Evolutionary conservation across 2,888 invertebrate genomes (phyloP).

Genomic region (Agrotis exclamationis): DNA sequence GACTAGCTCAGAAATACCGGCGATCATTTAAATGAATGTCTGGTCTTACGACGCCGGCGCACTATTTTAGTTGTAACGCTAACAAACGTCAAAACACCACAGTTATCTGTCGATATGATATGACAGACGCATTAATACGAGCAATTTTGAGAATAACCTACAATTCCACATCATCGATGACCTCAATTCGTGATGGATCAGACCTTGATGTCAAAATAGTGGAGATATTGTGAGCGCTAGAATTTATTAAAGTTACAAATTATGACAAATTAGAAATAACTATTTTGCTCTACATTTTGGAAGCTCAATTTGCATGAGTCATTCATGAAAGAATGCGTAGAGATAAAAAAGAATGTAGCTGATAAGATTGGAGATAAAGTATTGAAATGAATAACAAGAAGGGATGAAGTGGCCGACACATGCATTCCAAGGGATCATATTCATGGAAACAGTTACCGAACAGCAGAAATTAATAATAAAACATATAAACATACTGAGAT

Average conservation of each 20-base stretch:
- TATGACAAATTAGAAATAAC: slow-evolving; percentile 40
- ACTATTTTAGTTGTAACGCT: slow-evolving; percentile 43
- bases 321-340: not conserved
- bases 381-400: slow-evolving; percentile 14
- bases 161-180: slow-evolving; percentile 34
- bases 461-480: too few relatives aligned
- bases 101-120: slow-evolving; percentile 51
- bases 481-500: not conserved
- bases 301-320: slow-evolving; percentile 12
- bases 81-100: slow-evolving; percentile 61
- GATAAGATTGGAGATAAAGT: slow-evolving; percentile 20
- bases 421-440: not conserved
- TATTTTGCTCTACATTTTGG: slow-evolving; percentile 33
- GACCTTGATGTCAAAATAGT: slow-evolving; percentile 50
- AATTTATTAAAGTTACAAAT: slow-evolving; percentile 43
- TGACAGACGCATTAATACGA: slow-evolving; percentile 53
- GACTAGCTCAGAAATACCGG: slow-evolving; percentile 65
- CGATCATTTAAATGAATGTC: slow-evolving; percentile 58
- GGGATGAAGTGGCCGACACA: slow-evolving; percentile 11
- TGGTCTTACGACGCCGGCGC: slow-evolving; percentile 48
- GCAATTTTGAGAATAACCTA: slow-evolving; percentile 33
- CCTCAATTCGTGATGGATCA: slow-evolving; percentile 42
- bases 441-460: not conserved
- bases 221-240: slow-evolving; percentile 33
- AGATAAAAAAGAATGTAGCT: slow-evolving; percentile 7